Conservation (phyloP, 92 coral and sea anemone genomes). For the Siderastrea siderea region DNA sequence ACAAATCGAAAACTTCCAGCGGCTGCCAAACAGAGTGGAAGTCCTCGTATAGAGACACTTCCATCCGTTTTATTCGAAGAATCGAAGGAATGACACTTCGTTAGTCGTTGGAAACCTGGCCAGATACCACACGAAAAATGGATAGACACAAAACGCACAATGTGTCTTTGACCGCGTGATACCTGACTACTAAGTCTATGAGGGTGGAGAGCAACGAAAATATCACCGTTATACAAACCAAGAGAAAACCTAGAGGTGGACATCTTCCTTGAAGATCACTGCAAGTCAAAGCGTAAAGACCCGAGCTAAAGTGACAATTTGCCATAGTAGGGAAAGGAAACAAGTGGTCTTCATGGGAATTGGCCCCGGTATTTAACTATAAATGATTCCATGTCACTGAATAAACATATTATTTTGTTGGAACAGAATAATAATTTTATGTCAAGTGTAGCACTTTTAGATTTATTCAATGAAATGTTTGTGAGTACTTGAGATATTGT, state of each 20-base stretch:
- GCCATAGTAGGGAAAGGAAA: not conserved
- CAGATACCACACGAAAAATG: too few species aligned
- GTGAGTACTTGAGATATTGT: too few species aligned
- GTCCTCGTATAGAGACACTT: too few species aligned
- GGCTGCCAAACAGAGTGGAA: too few species aligned
- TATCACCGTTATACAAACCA: not conserved
- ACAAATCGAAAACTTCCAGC: too few species aligned
- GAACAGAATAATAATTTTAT: too few species aligned
- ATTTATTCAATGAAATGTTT: not conserved
- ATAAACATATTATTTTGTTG: too few species aligned
- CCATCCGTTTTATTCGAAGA: too few species aligned
- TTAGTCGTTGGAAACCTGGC: not conserved
- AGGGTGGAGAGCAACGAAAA: not conserved
- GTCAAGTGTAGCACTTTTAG: not conserved
- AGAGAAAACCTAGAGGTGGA: not conserved
- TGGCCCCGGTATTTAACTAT: too few species aligned
- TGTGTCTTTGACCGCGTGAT: constrained; percentile 7
- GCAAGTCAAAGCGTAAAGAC: not conserved
- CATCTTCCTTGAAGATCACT: too few species aligned
- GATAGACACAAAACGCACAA: not conserved
- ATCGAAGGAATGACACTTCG: constrained; percentile 15
- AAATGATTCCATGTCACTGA: too few species aligned
- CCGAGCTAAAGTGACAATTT: constrained; percentile 25
- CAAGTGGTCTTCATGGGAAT: too few species aligned
- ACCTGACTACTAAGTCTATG: constrained; percentile 20